Conservation (phyloP, 2,113 vertebrate species). For the Brachypteracias leptosomus region DNA sequence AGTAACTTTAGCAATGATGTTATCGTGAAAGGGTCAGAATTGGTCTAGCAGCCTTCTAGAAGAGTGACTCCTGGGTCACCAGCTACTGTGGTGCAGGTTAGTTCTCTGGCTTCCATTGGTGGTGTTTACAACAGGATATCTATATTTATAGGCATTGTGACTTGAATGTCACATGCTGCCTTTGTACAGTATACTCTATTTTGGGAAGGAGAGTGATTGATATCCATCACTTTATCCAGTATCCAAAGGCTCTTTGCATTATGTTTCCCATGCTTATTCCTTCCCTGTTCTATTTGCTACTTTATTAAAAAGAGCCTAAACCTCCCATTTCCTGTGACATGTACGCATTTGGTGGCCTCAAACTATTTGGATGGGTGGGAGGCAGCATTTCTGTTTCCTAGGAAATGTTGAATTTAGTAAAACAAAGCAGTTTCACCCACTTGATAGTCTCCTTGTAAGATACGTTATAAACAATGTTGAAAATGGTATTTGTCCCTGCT, state of each 20-base stretch:
- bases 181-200: constrained; percentile 48
- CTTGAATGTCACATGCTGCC: constrained; percentile 43
- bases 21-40: constrained; percentile 41
- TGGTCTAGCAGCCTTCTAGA: constrained; percentile 5
- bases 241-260: neutral
- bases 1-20: constrained; percentile 49
- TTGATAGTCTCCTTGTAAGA: neutral
- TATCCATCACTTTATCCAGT: neutral
- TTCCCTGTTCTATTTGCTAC: neutral
- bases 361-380: neutral
- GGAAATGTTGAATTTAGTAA: neutral
- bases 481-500: neutral
- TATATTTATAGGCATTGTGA: constrained; percentile 51
- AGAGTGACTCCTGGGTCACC: constrained; percentile 19
- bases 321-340: neutral
- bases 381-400: neutral
- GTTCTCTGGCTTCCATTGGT: constrained; percentile 10
- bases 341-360: neutral
- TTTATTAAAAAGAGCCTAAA: neutral
- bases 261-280: neutral
- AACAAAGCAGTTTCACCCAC: neutral
- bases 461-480: neutral
- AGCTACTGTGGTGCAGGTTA: constrained; percentile 38
- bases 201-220: constrained; percentile 25
- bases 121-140: constrained; percentile 18